Percentiles rank a stretch among this genome's conserved stretches.
phyloP scores from a whole-genome alignment of 2,113 vertebrate genomes.

The Elephas maximus region DNA sequence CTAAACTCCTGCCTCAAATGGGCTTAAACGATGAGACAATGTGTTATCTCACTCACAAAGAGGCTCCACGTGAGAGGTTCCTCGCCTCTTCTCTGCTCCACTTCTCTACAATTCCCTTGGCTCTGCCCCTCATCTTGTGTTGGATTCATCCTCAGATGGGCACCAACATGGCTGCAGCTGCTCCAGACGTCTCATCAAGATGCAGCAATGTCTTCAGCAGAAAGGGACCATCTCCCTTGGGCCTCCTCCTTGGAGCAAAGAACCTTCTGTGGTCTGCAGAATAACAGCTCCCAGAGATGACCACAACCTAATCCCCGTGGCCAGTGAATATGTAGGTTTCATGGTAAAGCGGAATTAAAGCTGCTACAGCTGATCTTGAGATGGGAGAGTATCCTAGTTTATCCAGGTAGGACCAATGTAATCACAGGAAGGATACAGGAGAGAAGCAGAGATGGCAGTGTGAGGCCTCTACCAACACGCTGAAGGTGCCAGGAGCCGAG shows the following conservation, averaged over 20 bases:
- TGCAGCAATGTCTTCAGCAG: background rate
- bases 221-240: background rate
- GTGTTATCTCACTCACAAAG: background rate
- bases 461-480: background rate
- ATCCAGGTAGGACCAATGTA: background rate
- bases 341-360: background rate
- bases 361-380: background rate
- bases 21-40: background rate
- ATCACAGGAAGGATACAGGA: background rate
- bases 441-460: background rate
- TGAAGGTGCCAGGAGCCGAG: background rate
- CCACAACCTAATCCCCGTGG: background rate
- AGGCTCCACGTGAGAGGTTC: no score
- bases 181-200: background rate
- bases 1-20: background rate
- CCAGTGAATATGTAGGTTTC: background rate
- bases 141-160: background rate
- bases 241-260: no score
- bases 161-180: background rate
- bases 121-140: background rate
- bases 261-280: background rate
- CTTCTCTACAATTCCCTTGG: background rate
- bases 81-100: background rate
- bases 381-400: background rate
- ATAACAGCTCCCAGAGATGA: background rate